Conservation (phyloP, 2,888 invertebrate genomes). For the Ceratothoa steindachneri region DNA sequence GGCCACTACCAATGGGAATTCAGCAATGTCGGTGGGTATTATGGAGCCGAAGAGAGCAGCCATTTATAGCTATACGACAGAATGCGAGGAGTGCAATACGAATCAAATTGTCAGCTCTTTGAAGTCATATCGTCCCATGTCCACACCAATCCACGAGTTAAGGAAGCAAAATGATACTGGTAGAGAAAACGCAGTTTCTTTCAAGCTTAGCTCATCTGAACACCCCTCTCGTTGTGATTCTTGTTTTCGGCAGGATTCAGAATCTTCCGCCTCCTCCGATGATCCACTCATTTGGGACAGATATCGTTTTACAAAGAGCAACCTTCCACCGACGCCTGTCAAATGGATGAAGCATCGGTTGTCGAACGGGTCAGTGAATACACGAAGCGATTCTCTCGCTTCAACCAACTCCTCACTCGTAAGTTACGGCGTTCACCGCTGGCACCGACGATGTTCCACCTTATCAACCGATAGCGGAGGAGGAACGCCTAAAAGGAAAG, state of each 20-base stretch:
- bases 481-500: constrained; percentile 28
- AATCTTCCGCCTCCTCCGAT: constrained; percentile 42
- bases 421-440: constrained; percentile 30
- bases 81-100: constrained; percentile 49
- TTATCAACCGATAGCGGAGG: constrained; percentile 42
- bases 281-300: constrained; percentile 38
- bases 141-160: constrained; percentile 20
- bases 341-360: constrained; percentile 37
- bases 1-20: constrained; percentile 36
- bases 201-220: constrained; percentile 36
- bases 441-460: constrained; percentile 36
- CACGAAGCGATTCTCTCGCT: constrained; percentile 43
- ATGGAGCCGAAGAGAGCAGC: constrained; percentile 51
- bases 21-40: constrained; percentile 33
- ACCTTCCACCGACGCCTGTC: constrained; percentile 29
- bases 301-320: constrained; percentile 25
- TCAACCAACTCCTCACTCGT: constrained; percentile 42
- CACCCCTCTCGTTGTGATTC: constrained; percentile 33
- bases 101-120: constrained; percentile 45
- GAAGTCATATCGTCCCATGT: constrained; percentile 29
- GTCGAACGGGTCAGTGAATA: constrained; percentile 43
- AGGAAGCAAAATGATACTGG: constrained; percentile 10
- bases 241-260: constrained; percentile 41
- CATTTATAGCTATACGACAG: constrained; percentile 51
- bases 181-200: constrained; percentile 39